Evolutionary conservation across 2,113 vertebrate genomes (phyloP).

Genomic region (Ovibos moschatus): DNA sequence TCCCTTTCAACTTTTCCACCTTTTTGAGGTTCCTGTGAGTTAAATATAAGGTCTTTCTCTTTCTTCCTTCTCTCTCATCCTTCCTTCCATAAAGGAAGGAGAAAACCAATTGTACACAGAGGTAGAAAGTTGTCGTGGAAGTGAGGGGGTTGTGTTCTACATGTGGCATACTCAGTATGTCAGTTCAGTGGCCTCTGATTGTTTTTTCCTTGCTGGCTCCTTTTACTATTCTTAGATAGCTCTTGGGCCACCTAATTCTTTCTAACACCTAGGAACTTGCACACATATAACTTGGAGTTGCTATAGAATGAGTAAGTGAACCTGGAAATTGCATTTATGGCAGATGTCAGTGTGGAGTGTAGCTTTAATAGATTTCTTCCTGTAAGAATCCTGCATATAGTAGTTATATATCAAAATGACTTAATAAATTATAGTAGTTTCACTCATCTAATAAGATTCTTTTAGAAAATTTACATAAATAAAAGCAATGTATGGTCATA

Average conservation of each 20-base stretch:
- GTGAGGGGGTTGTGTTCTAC: not conserved
- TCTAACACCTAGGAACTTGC: not conserved
- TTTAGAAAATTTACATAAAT: slow-evolving; percentile 14
- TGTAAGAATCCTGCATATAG: not conserved
- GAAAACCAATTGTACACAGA: not conserved
- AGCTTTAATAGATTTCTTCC: slow-evolving; percentile 11
- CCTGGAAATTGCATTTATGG: not conserved
- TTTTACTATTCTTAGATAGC: not conserved
- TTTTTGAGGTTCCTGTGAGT: not conserved
- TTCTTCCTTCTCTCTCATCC: too few species aligned
- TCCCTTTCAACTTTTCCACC: not conserved
- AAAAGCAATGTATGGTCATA: not conserved
- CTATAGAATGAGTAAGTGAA: not conserved
- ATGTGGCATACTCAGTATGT: not conserved
- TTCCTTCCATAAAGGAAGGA: not conserved
- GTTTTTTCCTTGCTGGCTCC: not conserved
- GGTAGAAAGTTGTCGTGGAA: not conserved
- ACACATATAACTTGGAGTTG: not conserved
- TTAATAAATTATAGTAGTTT: not conserved
- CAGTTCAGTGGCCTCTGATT: not conserved
- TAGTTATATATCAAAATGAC: not conserved
- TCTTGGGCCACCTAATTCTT: not conserved
- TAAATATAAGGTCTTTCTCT: not conserved
- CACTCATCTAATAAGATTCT: not conserved
- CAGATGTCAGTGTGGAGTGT: not conserved